Evolutionary conservation across 2,113 vertebrate genomes (phyloP), one percentile per base, ranked within the genome.

Genomic region (Scalopus aquaticus): DNA sequence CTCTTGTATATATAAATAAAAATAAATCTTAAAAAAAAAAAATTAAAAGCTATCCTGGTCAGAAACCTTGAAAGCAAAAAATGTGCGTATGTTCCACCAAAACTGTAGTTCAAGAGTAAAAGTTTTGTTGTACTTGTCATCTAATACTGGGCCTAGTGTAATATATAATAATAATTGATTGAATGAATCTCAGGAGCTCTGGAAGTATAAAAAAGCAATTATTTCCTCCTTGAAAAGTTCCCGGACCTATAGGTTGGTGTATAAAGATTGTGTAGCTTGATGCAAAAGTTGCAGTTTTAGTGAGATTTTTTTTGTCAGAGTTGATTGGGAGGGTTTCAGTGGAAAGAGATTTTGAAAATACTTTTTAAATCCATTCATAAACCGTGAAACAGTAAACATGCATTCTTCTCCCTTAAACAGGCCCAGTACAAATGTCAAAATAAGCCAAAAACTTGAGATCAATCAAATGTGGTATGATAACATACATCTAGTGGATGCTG

Each of bases 281-380:
- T 77, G 39, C 82, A 24, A 24, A 17, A 30, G 3, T 64, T 51
- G 8, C 6, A 77, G n/a, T 54, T 87, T 51, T 11, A 70, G 26
- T 81, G 39, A 32, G 11, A 87, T 74, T 22, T 56, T 56, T 81
- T 76, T 88, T 76, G 42, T 82, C 35, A 51, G 28, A 76, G 16
- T 30, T 60, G 9, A 54, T 24, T 60, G 35, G 5, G 6, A 17
- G 35, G 17, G 30, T 81, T 91, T 82, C 74, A 95, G 74, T 88
- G n/a, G n/a, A 74, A 84, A 72, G 13, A 6, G 19, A 56, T 58
- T 54, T 78, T 60, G 54, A 90, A 83, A 78, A 42, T 42, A 16
- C n/a, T 73, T 80, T 93, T 88, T 13, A 93, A 80, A 72, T 84
- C 16, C 11, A 35, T 37, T 69, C 90, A 26, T 90, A 94, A 84